Conservation (phyloP, 2,113 vertebrate genomes). For the Elephantulus edwardii region DNA sequence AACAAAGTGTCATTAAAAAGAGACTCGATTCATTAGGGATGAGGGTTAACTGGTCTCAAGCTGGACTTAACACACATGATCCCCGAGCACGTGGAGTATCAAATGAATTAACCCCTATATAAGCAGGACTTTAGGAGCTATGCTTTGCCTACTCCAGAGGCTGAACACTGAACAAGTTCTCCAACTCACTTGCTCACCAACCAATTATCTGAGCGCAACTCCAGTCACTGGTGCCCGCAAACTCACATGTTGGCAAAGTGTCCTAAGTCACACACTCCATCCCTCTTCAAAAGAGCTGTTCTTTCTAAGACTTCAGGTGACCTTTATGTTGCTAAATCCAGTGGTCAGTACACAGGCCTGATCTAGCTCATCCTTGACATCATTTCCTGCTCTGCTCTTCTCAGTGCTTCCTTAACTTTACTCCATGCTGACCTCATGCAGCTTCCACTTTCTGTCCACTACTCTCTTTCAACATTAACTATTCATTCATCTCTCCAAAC, state of each 20-base stretch:
- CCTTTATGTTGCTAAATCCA: not conserved
- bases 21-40: not conserved
- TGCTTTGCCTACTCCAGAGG: not conserved
- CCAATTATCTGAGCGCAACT: not conserved
- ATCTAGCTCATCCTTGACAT: rapidly evolving
- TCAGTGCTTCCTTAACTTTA: not conserved
- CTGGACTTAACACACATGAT: not conserved
- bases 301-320: not conserved
- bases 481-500: not conserved
- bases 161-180: not conserved
- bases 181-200: not conserved
- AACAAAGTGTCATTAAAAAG: conserved; percentile 33
- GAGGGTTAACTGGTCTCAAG: conserved; percentile 32
- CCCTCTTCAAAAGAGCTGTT: not conserved
- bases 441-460: not conserved
- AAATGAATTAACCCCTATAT: not conserved
- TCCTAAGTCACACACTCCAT: not conserved
- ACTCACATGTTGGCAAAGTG: not conserved
- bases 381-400: not conserved
- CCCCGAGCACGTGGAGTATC: not conserved
- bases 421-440: not conserved
- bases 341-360: too few relatives aligned
- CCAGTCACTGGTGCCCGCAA: not conserved
- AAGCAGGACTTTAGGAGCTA: rapidly evolving
- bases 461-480: not conserved